Evolutionary conservation across 2,888 invertebrate genomes (phyloP), one percentile per base, ranked within the genome.

Genomic region (Dorcus hopei): DNA sequence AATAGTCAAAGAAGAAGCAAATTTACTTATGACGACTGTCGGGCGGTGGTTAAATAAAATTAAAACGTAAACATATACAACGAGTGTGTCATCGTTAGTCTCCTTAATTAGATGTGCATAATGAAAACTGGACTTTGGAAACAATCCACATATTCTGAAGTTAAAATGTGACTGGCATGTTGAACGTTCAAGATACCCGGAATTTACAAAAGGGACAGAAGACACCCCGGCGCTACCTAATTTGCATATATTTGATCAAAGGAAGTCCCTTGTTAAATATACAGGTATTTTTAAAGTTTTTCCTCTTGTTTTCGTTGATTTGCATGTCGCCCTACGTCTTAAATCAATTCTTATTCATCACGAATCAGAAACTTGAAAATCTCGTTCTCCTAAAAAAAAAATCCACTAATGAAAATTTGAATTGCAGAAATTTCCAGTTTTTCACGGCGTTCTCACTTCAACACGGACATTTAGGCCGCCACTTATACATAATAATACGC

Each of bases 221-320:
- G 23, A 43, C 19, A 33, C 23, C 33, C 41, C 38, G 49, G 40
- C 41, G 42, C 16, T 7, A 23, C 40, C 49, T 50, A 58, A 58
- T 58, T 58, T 54, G 54, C 54, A 58, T 58, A 49, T 50, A 51
- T 58, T 53, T 58, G 54, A 54, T 58, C 58, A 54, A 73, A 74
- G 74, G 70, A 72, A 72, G 68, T 72, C 68, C 68, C 72, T 70
- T 69, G 70, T 71, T 72, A 71, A 72, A 71, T 68, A 68, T 69
- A 70, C 66, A 68, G 67, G 68, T 67, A 63, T 70, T 68, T 66
- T 65, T 67, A 65, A 65, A 69, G 65, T 66, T 69, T 67, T 69
- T 67, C 68, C 68, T 65, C 72, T 69, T 70, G 70, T 70, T 72
- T 70, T 68, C 67, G 64, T 66, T 65, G 68, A 74, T 73, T 73